Evolutionary conservation across 2,113 vertebrate species (phyloP).

Genomic region (Callopanchax toddi): DNA sequence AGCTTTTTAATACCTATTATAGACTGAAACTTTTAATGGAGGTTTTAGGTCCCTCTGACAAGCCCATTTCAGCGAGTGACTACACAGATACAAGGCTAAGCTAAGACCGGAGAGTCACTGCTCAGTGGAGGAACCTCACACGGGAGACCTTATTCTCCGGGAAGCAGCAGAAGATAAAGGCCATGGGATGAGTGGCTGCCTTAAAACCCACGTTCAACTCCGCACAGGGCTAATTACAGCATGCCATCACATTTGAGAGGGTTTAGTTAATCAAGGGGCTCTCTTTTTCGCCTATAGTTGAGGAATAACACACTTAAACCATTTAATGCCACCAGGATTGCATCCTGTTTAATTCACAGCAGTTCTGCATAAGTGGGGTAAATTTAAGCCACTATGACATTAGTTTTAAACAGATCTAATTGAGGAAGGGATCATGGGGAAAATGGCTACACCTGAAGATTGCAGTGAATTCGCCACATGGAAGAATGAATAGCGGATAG

Average conservation of each 20-base stretch:
- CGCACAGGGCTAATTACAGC: conserved; percentile 81
- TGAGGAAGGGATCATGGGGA: conserved; percentile 75
- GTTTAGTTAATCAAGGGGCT: conserved; percentile 83
- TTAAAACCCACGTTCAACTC: conserved; percentile 82
- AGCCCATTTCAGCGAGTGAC: conserved; percentile 82
- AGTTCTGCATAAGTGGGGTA: conserved; percentile 77
- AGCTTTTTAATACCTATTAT: conserved; percentile 88
- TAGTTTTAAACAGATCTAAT: conserved; percentile 83
- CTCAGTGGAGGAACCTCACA: conserved; percentile 79
- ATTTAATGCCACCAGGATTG: conserved; percentile 82
- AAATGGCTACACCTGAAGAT: conserved; percentile 82
- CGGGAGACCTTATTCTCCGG: conserved; percentile 81
- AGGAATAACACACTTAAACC: conserved; percentile 84
- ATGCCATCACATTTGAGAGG: conserved; percentile 82
- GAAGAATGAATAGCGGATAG: conserved; percentile 65
- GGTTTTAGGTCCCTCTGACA: conserved; percentile 85
- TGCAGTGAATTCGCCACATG: conserved; percentile 63
- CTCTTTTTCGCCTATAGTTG: conserved; percentile 77
- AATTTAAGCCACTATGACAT: conserved; percentile 82
- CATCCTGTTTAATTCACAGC: conserved; percentile 75
- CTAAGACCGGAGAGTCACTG: conserved; percentile 78
- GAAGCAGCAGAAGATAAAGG: conserved; percentile 82
- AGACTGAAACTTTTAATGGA: conserved; percentile 85
- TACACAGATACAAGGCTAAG: conserved; percentile 84
- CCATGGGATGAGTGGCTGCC: conserved; percentile 83